Conservation (phyloP, 2,888 invertebrate species). For the Argynnis bischoffii region DNA sequence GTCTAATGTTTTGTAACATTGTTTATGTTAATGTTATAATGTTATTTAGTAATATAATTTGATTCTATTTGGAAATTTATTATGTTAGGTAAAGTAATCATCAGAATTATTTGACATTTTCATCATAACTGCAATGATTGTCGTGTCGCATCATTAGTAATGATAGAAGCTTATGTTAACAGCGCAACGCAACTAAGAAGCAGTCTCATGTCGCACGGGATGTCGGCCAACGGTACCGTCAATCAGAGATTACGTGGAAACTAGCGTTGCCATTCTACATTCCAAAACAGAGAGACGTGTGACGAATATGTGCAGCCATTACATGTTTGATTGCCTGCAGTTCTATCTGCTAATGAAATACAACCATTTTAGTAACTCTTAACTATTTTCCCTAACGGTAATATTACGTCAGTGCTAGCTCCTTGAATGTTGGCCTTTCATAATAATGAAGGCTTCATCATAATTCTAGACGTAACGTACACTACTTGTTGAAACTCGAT, state of each 20-base stretch:
- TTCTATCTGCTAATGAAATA: conserved; percentile 35
- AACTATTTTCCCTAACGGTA: conserved; percentile 34
- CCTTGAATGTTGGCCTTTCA: too few relatives aligned
- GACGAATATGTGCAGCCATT: conserved; percentile 45
- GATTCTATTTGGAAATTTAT: too few relatives aligned
- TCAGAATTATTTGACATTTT: conserved; percentile 1
- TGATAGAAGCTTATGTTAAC: conserved; percentile 21
- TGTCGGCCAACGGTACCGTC: conserved; percentile 60
- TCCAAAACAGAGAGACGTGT: conserved; percentile 49
- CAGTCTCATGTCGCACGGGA: conserved; percentile 36
- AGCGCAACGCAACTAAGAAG: conserved; percentile 21
- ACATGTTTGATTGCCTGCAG: conserved; percentile 35
- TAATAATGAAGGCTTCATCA: neutral
- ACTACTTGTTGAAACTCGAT: conserved; percentile 15
- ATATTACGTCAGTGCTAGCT: conserved; percentile 19
- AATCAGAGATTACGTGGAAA: conserved; percentile 67
- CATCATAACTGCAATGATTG: neutral
- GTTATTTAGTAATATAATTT: too few relatives aligned
- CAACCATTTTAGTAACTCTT: conserved; percentile 29
- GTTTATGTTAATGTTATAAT: neutral
- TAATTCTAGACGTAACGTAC: conserved; percentile 17
- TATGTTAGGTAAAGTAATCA: neutral
- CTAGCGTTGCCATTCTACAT: conserved; percentile 56
- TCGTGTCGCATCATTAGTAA: conserved; percentile 15
- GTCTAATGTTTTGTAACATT: too few relatives aligned